phyloP scores from a whole-genome alignment of 2,113 vertebrate genomes.

The Chloropsis cyanopogon region DNA sequence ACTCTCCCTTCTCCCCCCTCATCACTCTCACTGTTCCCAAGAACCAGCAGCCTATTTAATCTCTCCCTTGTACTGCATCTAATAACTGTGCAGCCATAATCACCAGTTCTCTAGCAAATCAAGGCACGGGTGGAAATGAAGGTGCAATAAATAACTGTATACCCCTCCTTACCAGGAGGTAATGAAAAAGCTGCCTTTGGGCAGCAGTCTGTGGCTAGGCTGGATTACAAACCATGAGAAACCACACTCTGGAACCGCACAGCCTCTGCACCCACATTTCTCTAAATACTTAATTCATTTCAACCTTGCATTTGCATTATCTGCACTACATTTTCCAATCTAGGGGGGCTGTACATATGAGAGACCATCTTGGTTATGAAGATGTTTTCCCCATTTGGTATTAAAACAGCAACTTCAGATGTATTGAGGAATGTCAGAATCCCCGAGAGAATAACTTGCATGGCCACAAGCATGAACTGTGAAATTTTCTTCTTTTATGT shows the following conservation, averaged over 20 bases:
- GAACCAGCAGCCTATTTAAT: not conserved
- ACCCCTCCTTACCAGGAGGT: not conserved
- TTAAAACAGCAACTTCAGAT: not conserved
- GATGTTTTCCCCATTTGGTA: not conserved
- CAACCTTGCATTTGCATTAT: not conserved
- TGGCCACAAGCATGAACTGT: not conserved
- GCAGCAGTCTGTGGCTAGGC: not conserved
- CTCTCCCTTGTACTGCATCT: not conserved
- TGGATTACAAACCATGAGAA: not conserved
- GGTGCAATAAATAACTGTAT: not conserved
- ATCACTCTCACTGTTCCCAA: not conserved
- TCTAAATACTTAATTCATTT: not conserved
- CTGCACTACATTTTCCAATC: not conserved
- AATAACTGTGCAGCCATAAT: not conserved
- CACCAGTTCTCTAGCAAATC: not conserved
- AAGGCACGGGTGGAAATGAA: not conserved
- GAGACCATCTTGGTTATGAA: not conserved
- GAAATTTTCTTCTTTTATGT: not conserved
- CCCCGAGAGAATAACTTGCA: not conserved
- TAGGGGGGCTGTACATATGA: not conserved
- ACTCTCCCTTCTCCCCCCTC: not conserved
- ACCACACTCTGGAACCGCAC: not conserved
- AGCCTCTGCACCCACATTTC: not conserved
- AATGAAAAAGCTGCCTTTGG: not conserved
- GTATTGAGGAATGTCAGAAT: not conserved